Conservation (phyloP, 2,888 invertebrate genomes). For the Idaea dimidiata region DNA sequence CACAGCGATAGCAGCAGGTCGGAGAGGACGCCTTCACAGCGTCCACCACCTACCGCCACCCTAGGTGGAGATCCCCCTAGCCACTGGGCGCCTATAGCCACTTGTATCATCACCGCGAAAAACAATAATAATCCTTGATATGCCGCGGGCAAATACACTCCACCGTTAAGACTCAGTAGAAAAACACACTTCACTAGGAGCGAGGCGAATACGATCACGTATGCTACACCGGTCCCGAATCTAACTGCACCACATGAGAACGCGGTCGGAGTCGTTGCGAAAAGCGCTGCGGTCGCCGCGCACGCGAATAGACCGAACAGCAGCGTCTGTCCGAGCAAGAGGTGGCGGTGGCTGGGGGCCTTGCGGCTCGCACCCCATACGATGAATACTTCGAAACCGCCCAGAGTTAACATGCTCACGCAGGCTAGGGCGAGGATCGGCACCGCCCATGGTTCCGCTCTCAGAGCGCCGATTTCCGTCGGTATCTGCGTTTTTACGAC, state of each 20-base stretch:
- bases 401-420: constrained; percentile 91
- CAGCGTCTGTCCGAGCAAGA: constrained; percentile 93
- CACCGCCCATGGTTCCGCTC: constrained; percentile 93
- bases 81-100: constrained; percentile 92
- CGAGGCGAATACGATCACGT: constrained; percentile 93
- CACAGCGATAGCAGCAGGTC: constrained; percentile 89
- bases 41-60: constrained; percentile 51
- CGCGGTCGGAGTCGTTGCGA: constrained; percentile 88
- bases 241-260: constrained; percentile 91
- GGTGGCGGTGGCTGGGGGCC: constrained; percentile 90
- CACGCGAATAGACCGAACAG: constrained; percentile 91
- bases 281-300: constrained; percentile 89
- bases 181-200: constrained; percentile 97
- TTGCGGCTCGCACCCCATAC: constrained; percentile 90
- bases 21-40: constrained; percentile 85
- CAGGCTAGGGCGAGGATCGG: constrained; percentile 92
- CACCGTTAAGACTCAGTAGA: constrained; percentile 93
- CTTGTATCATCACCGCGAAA: constrained; percentile 95
- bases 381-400: constrained; percentile 94
- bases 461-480: constrained; percentile 64
- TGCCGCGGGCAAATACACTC: constrained; percentile 94
- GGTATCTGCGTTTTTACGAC: constrained; percentile 39
- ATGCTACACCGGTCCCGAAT: constrained; percentile 90
- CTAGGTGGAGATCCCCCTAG: constrained; percentile 88
- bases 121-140: constrained; percentile 94